Base-by-base conservation (phyloP, 2,888 invertebrate species). In the Lasioglossum lativentre region DNA sequence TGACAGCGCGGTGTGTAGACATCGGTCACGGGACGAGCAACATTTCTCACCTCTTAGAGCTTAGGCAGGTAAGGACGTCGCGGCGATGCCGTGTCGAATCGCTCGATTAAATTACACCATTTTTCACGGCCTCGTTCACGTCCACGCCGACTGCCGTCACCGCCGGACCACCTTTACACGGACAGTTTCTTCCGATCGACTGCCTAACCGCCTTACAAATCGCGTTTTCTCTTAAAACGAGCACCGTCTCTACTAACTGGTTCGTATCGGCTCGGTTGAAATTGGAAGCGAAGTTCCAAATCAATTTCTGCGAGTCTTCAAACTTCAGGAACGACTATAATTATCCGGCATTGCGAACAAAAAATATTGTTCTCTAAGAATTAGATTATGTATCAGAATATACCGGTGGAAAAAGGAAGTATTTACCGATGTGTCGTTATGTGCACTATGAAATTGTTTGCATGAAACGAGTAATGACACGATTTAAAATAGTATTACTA, bases 1-100 rank as follows among this genome's bases (percentile, higher is more conserved):
- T 93, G 94, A 93, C 93, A 92, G 92, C 84, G 83, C 86, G 82
- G 91, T 93, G 93, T 94, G 92, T 94, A 94, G 93, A 93, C 93
- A 94, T 94, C 93, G 92, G 93, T 94, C 94, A 94, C 91, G 83
- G 89, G 85, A 89, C 91, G 90, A 89, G 89, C 90, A 91, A 88
- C 93, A 94, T 94, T 94, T 94, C 92, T 94, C 94, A 94, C 93
- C 93, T 92, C 86, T 89, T 86, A 88, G 90, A 90, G 86, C 88
- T 87, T 91, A 90, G 87, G 89, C 87, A 90, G 88, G 87, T 86
- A 86, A 85, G 86, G 76, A 87, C 86, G 83, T 80, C 86, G 83
- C 79, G 76, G 88, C 90, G 89, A 91, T 85, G 90, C 88, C 83
- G 75, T 88, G 89, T 90, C 91, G 90, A 92, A 92, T 93, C 89